Base-by-base conservation (phyloP, 2,797 vertebrate species). In the Cirrhinus mrigala region DNA sequence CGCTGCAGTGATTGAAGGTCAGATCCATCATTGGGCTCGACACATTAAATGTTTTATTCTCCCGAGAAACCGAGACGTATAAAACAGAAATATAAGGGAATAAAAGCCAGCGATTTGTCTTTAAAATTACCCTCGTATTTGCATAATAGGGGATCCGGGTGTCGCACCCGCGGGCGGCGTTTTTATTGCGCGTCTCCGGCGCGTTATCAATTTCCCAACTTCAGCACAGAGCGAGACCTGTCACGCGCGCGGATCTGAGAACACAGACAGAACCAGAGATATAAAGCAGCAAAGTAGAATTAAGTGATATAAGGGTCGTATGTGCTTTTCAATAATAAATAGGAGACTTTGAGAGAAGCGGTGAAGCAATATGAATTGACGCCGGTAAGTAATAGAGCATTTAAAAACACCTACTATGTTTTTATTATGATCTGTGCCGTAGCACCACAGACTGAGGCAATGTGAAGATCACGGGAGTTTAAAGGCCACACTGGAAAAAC, bases 381-480 rank as follows among this genome's bases (percentile, higher is more conserved):
- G 95, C 94, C 94, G 95, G 92, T 97, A 97, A 97, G 97, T 98
- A 97, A 98, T 97, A 97, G 97, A 96, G 95, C 95, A 95, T 97
- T 97, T 96, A 97, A 97, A 95, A 87, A 48, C 82, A 82, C 68
- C 82, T 95, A 95, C 95, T 95, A 96, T 96, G 96, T 96, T 96
- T 96, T 96, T 96, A 96, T 97, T 97, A 94, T 94, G 91, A 95
- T 84, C 24, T 75, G 85, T 29, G 64, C 62, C 27, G 78, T 79
- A 77, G 75, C 16, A 33, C 18, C 75, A 40, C 62, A 54, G 29
- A 84, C 56, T 22, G 69, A 44, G 52, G 69, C 70, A 11, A 33
- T 48, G 60, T 64, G 81, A 75, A 75, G 9, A 82, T 48, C 24
- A 37, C 6, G 1, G 24, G 37, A 22, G 56, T 74, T 74, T 74